phyloP scores from a whole-genome alignment of 2,888 invertebrate genomes.

The Punctoribates punctum region DNA sequence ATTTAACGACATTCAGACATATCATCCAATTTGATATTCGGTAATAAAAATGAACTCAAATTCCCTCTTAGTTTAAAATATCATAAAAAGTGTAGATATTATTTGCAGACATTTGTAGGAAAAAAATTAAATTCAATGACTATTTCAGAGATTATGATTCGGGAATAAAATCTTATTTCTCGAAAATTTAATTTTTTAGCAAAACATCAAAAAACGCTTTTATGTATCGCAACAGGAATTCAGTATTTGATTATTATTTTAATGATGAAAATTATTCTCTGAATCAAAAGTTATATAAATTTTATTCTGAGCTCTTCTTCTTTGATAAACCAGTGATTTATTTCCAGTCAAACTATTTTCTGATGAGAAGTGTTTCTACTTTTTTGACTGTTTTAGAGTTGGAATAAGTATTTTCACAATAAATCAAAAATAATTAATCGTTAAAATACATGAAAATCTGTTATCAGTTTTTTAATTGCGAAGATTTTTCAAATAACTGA shows the following conservation, averaged over 20 bases:
- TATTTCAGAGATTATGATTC: background rate
- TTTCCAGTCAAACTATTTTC: background rate
- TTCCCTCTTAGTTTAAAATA: background rate
- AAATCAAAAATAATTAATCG: slow-evolving; percentile 25
- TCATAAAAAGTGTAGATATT: background rate
- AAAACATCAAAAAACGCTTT: background rate
- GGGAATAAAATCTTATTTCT: background rate
- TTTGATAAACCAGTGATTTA: slow-evolving; percentile 1
- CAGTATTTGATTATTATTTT: slow-evolving; percentile 1
- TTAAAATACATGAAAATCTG: slow-evolving; percentile 25
- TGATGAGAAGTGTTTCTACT: slow-evolving; percentile 3
- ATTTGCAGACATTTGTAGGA: background rate
- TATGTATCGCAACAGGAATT: background rate
- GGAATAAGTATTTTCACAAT: background rate
- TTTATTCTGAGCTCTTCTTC: background rate
- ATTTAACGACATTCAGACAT: slow-evolving; percentile 23
- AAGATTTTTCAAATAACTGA: background rate
- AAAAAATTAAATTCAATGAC: slow-evolving; percentile 10
- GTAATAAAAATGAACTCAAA: background rate
- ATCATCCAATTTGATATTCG: slow-evolving; percentile 25
- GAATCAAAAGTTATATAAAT: background rate
- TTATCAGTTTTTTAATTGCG: slow-evolving; percentile 20
- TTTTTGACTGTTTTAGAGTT: background rate
- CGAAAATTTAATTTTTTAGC: background rate
- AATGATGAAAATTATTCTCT: background rate